Evolutionary conservation across 2,888 invertebrate genomes (phyloP).

Genomic region (Stenurella melanura): DNA sequence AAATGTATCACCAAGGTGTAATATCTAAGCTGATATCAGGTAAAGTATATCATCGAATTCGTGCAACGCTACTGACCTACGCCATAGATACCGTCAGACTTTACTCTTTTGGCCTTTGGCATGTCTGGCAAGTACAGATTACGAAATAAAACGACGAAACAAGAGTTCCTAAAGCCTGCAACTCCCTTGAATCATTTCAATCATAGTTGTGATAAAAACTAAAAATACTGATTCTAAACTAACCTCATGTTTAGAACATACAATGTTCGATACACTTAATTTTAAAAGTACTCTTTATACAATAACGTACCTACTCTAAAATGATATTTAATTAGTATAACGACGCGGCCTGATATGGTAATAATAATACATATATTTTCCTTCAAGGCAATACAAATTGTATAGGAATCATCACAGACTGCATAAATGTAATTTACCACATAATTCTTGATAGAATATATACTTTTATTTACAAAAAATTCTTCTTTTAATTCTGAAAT

Average conservation of each 20-base stretch:
- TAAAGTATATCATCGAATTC: background rate
- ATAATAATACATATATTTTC: too few species aligned
- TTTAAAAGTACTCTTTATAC: background rate
- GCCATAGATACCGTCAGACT: background rate
- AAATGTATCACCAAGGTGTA: too few species aligned
- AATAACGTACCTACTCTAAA: too few species aligned
- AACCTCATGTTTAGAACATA: slow-evolving; percentile 4
- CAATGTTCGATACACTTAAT: background rate
- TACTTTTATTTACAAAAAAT: too few species aligned
- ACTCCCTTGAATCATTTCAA: background rate
- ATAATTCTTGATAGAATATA: too few species aligned
- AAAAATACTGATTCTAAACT: background rate
- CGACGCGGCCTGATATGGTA: too few species aligned
- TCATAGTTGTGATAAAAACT: background rate
- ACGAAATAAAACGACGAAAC: background rate
- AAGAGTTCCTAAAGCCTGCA: background rate
- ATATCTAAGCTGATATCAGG: background rate
- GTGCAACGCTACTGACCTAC: background rate
- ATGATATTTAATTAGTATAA: too few species aligned
- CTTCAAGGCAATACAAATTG: too few species aligned
- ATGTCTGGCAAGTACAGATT: background rate
- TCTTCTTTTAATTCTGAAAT: too few species aligned
- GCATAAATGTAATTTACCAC: too few species aligned
- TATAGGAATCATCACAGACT: too few species aligned
- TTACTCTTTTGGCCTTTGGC: slow-evolving; percentile 1